phyloP scores from a whole-genome alignment of 2,113 vertebrate genomes.

The Catharus bicknelli region DNA sequence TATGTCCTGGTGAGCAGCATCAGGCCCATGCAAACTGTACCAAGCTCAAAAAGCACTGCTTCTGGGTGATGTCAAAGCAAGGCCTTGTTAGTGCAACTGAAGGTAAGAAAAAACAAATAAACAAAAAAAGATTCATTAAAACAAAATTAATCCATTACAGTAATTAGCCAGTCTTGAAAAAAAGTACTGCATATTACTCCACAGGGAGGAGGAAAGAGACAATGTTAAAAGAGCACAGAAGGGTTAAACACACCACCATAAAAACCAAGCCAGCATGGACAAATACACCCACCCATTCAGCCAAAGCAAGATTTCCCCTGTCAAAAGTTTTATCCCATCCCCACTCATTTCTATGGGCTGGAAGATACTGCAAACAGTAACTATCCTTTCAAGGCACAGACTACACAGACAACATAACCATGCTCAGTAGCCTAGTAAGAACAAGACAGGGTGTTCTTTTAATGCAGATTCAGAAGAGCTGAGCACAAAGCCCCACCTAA shows the following conservation, averaged over 20 bases:
- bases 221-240: background rate
- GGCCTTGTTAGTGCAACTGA: background rate
- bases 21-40: background rate
- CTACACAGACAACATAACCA: background rate
- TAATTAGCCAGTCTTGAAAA: background rate
- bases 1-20: background rate
- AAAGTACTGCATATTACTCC: background rate
- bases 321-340: background rate
- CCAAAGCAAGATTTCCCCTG: background rate
- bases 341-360: rapidly evolving
- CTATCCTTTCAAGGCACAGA: background rate
- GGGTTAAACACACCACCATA: background rate
- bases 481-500: background rate
- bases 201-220: background rate
- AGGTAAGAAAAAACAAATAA: background rate
- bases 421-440: background rate
- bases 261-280: background rate
- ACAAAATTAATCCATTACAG: background rate
- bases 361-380: background rate
- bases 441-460: rapidly evolving
- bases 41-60: background rate
- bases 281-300: too few species aligned
- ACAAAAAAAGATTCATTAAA: background rate
- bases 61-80: background rate
- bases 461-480: rapidly evolving